phyloP scores from a whole-genome alignment of 1,140 invertebrate genomes.

The Platorchestia sp. region DNA sequence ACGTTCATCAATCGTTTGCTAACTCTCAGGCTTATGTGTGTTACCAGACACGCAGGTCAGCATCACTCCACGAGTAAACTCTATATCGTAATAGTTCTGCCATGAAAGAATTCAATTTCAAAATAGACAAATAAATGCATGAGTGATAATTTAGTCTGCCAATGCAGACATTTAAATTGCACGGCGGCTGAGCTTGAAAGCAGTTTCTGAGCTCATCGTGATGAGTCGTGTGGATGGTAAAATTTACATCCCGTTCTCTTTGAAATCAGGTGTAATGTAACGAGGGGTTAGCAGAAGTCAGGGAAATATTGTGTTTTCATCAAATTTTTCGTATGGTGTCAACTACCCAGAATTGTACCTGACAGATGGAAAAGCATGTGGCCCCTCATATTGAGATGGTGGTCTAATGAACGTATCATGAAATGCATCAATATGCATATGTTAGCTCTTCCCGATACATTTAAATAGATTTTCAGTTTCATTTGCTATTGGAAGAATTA shows the following conservation, averaged over 20 bases:
- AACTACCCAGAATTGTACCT: not conserved
- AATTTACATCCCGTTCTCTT: not conserved
- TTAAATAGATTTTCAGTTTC: too few relatives aligned
- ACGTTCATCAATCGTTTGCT: too few relatives aligned
- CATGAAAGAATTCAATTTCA: not conserved
- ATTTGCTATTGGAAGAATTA: too few relatives aligned
- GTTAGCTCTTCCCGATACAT: too few relatives aligned
- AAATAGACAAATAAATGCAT: not conserved
- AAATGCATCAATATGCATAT: too few relatives aligned
- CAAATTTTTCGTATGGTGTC: not conserved
- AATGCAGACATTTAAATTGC: not conserved
- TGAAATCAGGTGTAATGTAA: not conserved
- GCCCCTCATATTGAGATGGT: not conserved
- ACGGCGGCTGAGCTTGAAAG: not conserved
- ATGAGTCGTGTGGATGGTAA: not conserved
- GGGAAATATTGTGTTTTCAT: not conserved
- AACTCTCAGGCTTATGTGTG: too few relatives aligned
- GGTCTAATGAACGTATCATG: not conserved
- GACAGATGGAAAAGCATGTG: not conserved
- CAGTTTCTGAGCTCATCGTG: not conserved
- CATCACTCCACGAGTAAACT: too few relatives aligned
- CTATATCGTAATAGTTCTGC: not conserved
- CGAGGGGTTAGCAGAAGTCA: not conserved
- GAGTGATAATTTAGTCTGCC: not conserved
- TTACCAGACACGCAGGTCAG: too few relatives aligned